Percentiles rank a stretch among this genome's conserved stretches.
These are phyloP conservation scores for Pipra filicauda DNA, from an alignment of 2,113 vertebrate species.

Conservation along the genomic window DNA sequence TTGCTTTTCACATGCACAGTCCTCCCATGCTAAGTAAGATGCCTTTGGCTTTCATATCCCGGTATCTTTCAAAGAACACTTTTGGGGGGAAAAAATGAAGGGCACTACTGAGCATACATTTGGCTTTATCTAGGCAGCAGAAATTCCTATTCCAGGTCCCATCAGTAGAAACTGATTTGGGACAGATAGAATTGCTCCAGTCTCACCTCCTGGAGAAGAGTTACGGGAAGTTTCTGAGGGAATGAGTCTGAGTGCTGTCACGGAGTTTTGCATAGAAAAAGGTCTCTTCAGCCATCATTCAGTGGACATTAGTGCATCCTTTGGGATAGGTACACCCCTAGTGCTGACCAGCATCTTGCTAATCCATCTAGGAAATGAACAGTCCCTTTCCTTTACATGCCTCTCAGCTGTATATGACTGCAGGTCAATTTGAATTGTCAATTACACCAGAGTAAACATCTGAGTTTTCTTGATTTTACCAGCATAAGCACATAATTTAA, in stretches of 20 bases:
- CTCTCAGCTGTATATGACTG: not conserved
- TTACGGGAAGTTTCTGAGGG: not conserved
- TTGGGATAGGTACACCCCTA: not conserved
- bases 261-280: not conserved
- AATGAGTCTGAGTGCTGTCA: not conserved
- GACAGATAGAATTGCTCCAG: not conserved
- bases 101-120: not conserved
- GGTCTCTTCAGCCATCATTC: not conserved
- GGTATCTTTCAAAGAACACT: not conserved
- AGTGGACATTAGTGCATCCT: not conserved
- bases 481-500: not conserved
- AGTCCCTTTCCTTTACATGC: not conserved
- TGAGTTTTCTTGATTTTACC: not conserved
- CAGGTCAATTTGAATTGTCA: not conserved
- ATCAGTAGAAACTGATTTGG: not conserved
- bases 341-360: not conserved
- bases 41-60: not conserved
- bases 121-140: not conserved
- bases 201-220: not conserved
- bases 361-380: not conserved
- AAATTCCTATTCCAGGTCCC: not conserved
- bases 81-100: fast-evolving
- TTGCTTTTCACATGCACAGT: not conserved
- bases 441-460: not conserved
- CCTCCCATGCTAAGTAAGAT: not conserved